Base-by-base conservation (phyloP, 2,113 vertebrate species). In the Zosterops lateralis region DNA sequence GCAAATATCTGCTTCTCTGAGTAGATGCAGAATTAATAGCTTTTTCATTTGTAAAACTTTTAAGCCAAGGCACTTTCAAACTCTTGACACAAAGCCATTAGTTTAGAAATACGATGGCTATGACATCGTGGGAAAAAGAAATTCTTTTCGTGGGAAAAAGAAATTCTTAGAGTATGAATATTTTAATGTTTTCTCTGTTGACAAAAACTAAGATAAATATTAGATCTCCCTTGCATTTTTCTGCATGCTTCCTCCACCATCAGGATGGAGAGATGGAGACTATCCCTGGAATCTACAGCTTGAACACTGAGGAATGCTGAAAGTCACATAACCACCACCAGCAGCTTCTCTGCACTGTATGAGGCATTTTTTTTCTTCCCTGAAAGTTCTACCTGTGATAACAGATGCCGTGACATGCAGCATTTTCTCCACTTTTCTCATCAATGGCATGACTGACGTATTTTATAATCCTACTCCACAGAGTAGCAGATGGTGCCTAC, bases 401-500 rank as follows among this genome's bases (percentile, higher is more conserved):
- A 66, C 81, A 95, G 87, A 95, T 68, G 74, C 84, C 45, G 8
- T 0, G 3, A 82, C 66, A 76, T 40, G 32, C 29, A 89, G 18
- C 7, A 58, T 90, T 95, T 95, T 91, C 89, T 73, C 54, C 79
- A 38, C 18, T 93, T 84, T 89, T 79, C 71, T 87, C 66, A 87
- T 83, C 25, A n/a, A 73, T 74, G 32, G 38, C 56, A 84, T 82
- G 94, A 97, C 74, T 96, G 94, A 92, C 87, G 5, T 87, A 66
- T 95, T 95, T 89, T 91, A 82, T 92, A 95, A 96, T 92, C 64
- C 67, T 85, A 7, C 56, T 92, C 64, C 51, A 88, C 53, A 70
- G 82, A 85, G 71, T 4, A 94, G 81, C 95, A 96, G 94, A 96
- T 96, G 94, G 94, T 87, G 66, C 38, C 62, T 89, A 82, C 84